Conservation (phyloP, 2,888 invertebrate species). For the Protophormia terraenovae region DNA sequence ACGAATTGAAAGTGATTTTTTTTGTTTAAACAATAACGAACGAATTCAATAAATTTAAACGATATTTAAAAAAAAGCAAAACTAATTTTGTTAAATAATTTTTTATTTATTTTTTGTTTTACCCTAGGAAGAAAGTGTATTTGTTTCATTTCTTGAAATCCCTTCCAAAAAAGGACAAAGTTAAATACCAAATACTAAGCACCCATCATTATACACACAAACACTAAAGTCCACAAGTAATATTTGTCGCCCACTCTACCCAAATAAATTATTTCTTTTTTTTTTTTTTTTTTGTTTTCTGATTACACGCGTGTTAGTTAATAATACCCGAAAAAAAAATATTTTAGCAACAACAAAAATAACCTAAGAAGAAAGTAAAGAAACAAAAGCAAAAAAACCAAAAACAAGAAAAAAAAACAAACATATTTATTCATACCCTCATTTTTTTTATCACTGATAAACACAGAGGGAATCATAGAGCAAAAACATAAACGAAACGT, state of each 20-base stretch:
- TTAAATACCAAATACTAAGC: not conserved
- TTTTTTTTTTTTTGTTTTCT: slow-evolving; percentile 9
- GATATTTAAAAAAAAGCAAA: slow-evolving; percentile 7
- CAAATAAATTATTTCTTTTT: not conserved
- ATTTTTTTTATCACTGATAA: not conserved
- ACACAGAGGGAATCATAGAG: not conserved
- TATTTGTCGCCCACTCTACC: slow-evolving; percentile 7
- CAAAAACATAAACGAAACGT: slow-evolving; percentile 4
- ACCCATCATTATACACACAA: not conserved
- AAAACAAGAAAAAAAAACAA: slow-evolving; percentile 52
- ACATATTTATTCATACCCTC: not conserved
- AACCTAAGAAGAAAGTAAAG: slow-evolving; percentile 1
- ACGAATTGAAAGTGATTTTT: not conserved
- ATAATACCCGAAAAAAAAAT: slow-evolving; percentile 13
- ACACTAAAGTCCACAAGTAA: not conserved
- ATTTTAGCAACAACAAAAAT: not conserved
- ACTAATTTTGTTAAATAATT: too few species aligned
- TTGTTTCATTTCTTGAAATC: not conserved
- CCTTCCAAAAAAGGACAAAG: slow-evolving; percentile 16
- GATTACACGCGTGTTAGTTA: slow-evolving; percentile 35
- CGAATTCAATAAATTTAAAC: not conserved
- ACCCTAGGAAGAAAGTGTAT: too few species aligned
- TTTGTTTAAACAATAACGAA: not conserved
- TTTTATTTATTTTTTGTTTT: too few species aligned
- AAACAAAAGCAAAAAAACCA: slow-evolving; percentile 27